Conservation (phyloP, 2,113 vertebrate genomes). For the Cinclus mexicanus region DNA sequence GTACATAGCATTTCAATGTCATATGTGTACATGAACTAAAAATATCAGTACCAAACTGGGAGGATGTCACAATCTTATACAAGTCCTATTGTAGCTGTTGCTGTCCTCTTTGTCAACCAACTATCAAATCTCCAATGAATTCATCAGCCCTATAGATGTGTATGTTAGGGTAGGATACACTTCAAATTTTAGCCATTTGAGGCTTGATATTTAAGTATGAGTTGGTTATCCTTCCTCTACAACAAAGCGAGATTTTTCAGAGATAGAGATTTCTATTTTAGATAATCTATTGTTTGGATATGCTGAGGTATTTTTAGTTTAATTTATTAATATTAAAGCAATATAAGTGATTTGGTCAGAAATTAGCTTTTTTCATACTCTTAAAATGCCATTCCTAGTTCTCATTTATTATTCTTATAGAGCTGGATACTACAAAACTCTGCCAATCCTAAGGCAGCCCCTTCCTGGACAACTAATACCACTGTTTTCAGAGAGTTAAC, state of each 20-base stretch:
- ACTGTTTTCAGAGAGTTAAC: not conserved
- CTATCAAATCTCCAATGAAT: not conserved
- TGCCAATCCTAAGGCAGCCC: not conserved
- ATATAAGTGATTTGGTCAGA: not conserved
- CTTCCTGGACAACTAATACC: not conserved
- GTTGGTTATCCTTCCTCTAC: not conserved
- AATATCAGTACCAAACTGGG: not conserved
- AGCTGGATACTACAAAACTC: not conserved
- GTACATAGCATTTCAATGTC: not conserved
- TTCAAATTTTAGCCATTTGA: not conserved
- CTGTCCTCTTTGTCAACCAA: not conserved
- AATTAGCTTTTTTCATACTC: not conserved
- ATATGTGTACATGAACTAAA: not conserved
- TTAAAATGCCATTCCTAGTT: not conserved
- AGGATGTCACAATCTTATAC: not conserved
- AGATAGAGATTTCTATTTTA: not conserved
- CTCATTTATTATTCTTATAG: not conserved
- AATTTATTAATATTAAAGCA: not conserved
- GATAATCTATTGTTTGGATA: not conserved
- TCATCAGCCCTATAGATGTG: not conserved
- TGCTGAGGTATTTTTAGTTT: accelerated
- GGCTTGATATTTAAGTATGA: not conserved
- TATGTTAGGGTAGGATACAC: not conserved
- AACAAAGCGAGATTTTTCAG: not conserved
- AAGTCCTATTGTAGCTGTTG: not conserved